Conservation (phyloP, 2,113 vertebrate genomes). For the Leptobrachium leishanense region DNA sequence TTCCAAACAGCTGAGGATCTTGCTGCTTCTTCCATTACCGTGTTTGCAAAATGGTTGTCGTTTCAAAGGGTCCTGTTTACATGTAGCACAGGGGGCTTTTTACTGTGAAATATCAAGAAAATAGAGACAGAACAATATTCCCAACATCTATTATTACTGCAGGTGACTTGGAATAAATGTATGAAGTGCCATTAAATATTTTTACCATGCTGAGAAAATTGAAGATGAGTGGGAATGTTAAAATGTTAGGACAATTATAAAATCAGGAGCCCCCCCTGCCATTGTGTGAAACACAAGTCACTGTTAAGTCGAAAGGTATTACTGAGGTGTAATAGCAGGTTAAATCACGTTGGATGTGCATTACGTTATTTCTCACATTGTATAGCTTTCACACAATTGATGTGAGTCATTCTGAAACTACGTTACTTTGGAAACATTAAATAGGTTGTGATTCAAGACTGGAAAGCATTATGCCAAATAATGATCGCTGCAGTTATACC, state of each 20-base stretch:
- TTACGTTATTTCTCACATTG: constrained; percentile 30
- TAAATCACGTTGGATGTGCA: constrained; percentile 23
- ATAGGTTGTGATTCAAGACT: constrained; percentile 22
- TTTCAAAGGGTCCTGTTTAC: constrained; percentile 18
- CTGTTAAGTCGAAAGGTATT: constrained; percentile 28
- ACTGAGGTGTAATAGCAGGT: constrained; percentile 26
- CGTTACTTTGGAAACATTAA: constrained; percentile 26
- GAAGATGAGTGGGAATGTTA: constrained; percentile 34
- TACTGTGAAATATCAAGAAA: constrained; percentile 10
- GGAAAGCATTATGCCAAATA: constrained; percentile 11
- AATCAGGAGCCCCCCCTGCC: constrained; percentile 24
- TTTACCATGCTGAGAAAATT: constrained; percentile 42
- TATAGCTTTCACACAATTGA: constrained; percentile 32
- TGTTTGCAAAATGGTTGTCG: constrained; percentile 12
- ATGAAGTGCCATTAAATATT: constrained; percentile 32
- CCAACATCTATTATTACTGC: constrained; percentile 17
- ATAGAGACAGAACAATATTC: constrained; percentile 19
- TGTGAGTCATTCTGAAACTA: constrained; percentile 39
- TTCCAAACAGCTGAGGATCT: constrained; percentile 12
- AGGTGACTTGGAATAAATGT: constrained; percentile 27
- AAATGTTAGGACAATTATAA: constrained; percentile 31
- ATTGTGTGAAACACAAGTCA: constrained; percentile 2
- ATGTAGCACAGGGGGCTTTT: not conserved
- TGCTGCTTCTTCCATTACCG: constrained; percentile 6
- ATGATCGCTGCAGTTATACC: constrained; percentile 15